These are phyloP conservation scores for Ptychoptera contaminata DNA, from an alignment of 2,888 invertebrate genomes.

Conservation along the genomic window DNA sequence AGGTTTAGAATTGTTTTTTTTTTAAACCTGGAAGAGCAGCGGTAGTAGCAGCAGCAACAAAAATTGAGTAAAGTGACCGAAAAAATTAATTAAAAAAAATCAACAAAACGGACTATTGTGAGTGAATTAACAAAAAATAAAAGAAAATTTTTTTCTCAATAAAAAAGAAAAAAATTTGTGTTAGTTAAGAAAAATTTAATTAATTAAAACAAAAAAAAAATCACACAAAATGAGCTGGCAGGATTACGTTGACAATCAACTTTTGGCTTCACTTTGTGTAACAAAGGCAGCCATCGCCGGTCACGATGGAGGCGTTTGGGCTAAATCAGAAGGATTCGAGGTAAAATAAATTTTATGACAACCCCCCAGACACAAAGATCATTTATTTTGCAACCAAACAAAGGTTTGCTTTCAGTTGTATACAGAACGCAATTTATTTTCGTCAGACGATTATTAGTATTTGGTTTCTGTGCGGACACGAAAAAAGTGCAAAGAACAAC, in stretches of 20 bases:
- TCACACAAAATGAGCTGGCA: conserved; percentile 80
- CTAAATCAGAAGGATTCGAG: conserved; percentile 84
- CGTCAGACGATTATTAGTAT: no score
- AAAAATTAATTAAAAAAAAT: conserved; percentile 1
- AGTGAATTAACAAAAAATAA: not conserved
- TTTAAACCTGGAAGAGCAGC: no score
- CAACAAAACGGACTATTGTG: conserved; percentile 3
- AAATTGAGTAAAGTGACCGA: not conserved
- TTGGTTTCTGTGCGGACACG: no score
- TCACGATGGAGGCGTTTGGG: conserved; percentile 91
- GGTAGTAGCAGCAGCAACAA: not conserved
- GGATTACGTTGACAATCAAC: conserved; percentile 95
- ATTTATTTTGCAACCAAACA: no score
- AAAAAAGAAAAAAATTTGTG: conserved; percentile 1
- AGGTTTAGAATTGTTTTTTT: no score
- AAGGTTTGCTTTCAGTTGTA: no score
- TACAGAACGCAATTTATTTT: no score
- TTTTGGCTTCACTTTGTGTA: conserved; percentile 88
- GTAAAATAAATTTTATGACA: conserved; percentile 43
- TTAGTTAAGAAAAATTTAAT: conserved; percentile 3
- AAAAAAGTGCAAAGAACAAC: no score
- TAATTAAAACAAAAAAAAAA: conserved; percentile 10
- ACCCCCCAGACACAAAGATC: no score
- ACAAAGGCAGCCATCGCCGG: conserved; percentile 90
- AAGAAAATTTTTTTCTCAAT: not conserved